Base-by-base conservation (phyloP, 2,888 invertebrate genomes). In the Phasia obesa region DNA sequence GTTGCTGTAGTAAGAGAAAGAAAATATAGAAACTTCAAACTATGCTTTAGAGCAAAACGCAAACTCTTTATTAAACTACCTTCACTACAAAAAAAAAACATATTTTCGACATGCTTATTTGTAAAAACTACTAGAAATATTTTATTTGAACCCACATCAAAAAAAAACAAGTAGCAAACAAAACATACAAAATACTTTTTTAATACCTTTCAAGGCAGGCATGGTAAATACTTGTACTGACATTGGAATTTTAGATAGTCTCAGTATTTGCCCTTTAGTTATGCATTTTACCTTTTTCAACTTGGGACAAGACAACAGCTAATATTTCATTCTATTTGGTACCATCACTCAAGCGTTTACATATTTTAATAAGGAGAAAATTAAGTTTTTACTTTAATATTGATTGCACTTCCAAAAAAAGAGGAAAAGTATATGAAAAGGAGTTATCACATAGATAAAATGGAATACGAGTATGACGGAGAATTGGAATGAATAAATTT, bases 341-440 rank as follows among this genome's bases (percentile, higher is more conserved):
- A 87, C 74, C 23, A 19, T 25, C 53, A 57, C 60, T 74, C 73
- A 73, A 84, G 82, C 84, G 75, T 86, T 89, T 90, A 87, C 89
- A 89, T 88, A 88, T 88, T 88, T 89, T 89, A 90, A 89, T 90
- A 88, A 89, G 88, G 84, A 84, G 86, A 87, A 89, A 89, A 90
- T 90, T 87, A 89, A 89, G 87, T 88, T 89, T 88, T 81, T 82
- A 69, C 74, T 74, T 82, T 57, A 59, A 64, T 76, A 57, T 76
- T 64, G 35, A 23, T 47, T 9, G 13, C 6, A 19, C 6, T 17
- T 9, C 6, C 1, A 38, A 49, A 25, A 15, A 38, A 15, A 11
- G 6, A 2, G 17, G 13, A 47, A 64, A 5, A 21, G 11, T 23
- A 51, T 71, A 7, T n/a, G 4, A 21, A 62, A 53, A 31, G 13